Evolutionary conservation across 2,797 vertebrate species (phyloP).

Genomic region (Peromyscus aztecus): DNA sequence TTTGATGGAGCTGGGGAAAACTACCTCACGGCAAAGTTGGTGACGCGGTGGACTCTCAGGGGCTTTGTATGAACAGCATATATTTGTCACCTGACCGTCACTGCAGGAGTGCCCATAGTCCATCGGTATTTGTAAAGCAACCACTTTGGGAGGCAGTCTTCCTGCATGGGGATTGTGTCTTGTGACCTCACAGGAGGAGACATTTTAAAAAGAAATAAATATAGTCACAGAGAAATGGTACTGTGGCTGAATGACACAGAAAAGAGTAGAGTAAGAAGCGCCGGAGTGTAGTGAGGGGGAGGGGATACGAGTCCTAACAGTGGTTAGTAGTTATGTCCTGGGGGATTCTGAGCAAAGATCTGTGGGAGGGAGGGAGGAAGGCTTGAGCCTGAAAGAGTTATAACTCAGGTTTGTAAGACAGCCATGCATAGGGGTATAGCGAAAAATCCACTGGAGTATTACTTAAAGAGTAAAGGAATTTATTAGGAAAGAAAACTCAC

Average conservation of each 20-base stretch:
- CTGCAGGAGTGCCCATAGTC: rapidly evolving
- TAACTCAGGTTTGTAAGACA: no score
- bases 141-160: rapidly evolving
- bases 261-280: background rate
- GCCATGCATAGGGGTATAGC: no score
- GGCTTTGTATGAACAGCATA: rapidly evolving
- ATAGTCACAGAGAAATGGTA: background rate
- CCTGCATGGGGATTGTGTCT: rapidly evolving
- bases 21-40: rapidly evolving
- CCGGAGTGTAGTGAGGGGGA: no score
- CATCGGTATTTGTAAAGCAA: no score
- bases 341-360: background rate
- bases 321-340: rapidly evolving
- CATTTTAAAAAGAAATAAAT: background rate
- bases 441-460: no score
- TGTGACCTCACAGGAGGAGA: no score
- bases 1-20: no score
- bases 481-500: no score
- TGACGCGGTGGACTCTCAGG: rapidly evolving
- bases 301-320: background rate
- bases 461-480: no score
- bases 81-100: no score
- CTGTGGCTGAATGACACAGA: rapidly evolving
- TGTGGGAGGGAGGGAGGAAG: no score
- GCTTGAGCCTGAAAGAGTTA: rapidly evolving